Evolutionary conservation across 1,140 invertebrate species (phyloP).

Genomic region (Trissolcus basalis): DNA sequence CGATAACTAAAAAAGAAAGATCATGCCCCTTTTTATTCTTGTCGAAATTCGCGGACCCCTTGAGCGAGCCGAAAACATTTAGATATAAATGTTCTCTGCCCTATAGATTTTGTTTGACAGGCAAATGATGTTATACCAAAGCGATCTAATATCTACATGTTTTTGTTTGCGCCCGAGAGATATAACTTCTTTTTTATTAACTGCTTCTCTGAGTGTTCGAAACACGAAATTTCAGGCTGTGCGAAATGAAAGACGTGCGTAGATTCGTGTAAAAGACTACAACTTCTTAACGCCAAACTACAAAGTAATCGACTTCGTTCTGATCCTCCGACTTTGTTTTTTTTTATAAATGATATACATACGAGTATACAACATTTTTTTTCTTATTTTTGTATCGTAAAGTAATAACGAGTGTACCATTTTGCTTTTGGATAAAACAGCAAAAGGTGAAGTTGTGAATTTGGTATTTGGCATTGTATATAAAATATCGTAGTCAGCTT

Average conservation of each 20-base stretch:
- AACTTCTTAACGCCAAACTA: neutral
- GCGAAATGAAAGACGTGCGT: neutral
- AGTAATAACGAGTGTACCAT: neutral
- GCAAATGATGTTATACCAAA: too few species aligned
- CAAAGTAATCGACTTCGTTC: neutral
- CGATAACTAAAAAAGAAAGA: too few species aligned
- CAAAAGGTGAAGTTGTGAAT: neutral
- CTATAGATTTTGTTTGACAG: too few species aligned
- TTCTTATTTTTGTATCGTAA: neutral
- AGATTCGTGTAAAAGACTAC: conserved; percentile 1
- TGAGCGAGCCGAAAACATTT: too few species aligned
- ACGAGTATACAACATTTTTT: neutral
- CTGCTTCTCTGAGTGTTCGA: too few species aligned
- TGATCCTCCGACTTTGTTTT: neutral
- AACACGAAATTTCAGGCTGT: too few species aligned
- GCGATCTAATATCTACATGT: too few species aligned
- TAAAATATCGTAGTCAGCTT: conserved; percentile 36
- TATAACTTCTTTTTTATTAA: too few species aligned
- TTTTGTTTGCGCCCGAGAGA: too few species aligned
- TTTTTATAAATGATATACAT: neutral
- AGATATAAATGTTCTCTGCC: too few species aligned
- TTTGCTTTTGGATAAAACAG: neutral
- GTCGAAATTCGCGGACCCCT: too few species aligned
- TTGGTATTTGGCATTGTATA: conserved; percentile 22
- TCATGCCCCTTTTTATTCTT: too few species aligned